These are phyloP conservation scores for Ochropleura plecta DNA, from an alignment of 2,888 invertebrate species.

Conservation along the genomic window DNA sequence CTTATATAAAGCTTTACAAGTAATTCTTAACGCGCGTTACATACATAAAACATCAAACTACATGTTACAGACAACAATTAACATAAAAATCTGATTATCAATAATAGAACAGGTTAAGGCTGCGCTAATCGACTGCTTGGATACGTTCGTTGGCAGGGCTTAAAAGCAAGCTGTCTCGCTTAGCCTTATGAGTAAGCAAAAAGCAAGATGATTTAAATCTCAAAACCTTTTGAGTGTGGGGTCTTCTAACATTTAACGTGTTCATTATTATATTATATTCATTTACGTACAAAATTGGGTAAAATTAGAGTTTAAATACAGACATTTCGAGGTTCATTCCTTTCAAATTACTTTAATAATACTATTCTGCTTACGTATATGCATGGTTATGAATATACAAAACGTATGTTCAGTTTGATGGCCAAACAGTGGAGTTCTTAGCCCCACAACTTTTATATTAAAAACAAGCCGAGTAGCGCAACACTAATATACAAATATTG, in stretches of 20 bases:
- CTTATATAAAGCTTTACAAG: background rate
- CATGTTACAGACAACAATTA: slow-evolving; percentile 40
- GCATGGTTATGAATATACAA: background rate
- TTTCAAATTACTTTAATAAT: background rate
- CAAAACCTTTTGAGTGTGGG: background rate
- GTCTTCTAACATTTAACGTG: background rate
- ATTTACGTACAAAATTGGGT: background rate
- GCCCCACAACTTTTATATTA: background rate
- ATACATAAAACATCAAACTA: slow-evolving; percentile 28
- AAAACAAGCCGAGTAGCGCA: slow-evolving; percentile 7
- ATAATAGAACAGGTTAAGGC: slow-evolving; percentile 32
- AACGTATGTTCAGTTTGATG: background rate
- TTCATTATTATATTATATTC: too few species aligned
- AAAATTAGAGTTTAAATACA: background rate
- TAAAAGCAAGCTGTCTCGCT: background rate
- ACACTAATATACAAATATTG: background rate
- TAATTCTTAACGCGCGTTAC: slow-evolving; percentile 9
- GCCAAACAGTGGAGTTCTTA: background rate
- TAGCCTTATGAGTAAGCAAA: background rate
- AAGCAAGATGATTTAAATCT: background rate
- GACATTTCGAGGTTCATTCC: background rate
- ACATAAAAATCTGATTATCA: slow-evolving; percentile 30
- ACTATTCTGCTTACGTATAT: background rate
- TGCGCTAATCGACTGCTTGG: slow-evolving; percentile 6
- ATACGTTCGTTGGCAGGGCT: background rate